These are phyloP conservation scores for Monopis laevigella DNA, from an alignment of 2,888 invertebrate genomes.

Conservation along the genomic window DNA sequence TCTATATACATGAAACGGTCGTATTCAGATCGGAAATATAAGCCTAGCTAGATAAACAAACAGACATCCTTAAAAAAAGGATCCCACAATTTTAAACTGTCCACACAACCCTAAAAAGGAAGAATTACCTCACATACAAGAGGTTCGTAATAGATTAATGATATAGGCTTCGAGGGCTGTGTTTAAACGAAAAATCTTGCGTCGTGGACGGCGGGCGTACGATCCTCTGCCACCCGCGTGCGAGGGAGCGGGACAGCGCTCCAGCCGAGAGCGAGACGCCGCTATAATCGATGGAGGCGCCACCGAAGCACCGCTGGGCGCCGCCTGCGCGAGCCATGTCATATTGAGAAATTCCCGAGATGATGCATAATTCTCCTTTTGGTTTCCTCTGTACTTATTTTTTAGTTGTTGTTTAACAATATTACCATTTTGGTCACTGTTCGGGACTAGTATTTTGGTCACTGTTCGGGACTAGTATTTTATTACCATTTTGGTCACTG, in stretches of 20 bases:
- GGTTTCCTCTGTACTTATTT: conserved; percentile 49
- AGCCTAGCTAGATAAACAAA: too few species aligned
- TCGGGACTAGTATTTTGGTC: too few species aligned
- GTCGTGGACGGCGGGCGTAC: conserved; percentile 23
- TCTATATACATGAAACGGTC: too few species aligned
- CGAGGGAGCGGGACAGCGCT: conserved; percentile 30
- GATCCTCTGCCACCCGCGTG: conserved; percentile 42
- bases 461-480: too few species aligned
- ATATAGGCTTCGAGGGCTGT: conserved; percentile 52
- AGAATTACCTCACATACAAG: conserved; percentile 41
- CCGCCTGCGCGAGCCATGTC: conserved; percentile 50
- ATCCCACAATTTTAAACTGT: too few species aligned
- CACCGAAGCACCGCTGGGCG: conserved; percentile 51
- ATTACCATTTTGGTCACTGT: conserved; percentile 60
- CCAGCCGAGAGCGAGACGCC: conserved; percentile 27
- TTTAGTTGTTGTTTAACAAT: conserved; percentile 61
- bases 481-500: too few species aligned
- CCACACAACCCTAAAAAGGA: conserved; percentile 30
- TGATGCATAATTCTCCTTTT: conserved; percentile 59
- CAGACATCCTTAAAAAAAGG: too few species aligned
- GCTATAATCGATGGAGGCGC: conserved; percentile 50
- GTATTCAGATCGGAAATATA: too few species aligned
- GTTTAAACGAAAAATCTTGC: conserved; percentile 39
- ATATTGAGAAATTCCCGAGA: conserved; percentile 65
- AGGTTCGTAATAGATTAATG: conserved; percentile 61